A percentile compares a stretch with the other conserved stretches of the same genome.
Conservation (phyloP, 2,888 invertebrate genomes). For the Sarcophaga carnaria region DNA sequence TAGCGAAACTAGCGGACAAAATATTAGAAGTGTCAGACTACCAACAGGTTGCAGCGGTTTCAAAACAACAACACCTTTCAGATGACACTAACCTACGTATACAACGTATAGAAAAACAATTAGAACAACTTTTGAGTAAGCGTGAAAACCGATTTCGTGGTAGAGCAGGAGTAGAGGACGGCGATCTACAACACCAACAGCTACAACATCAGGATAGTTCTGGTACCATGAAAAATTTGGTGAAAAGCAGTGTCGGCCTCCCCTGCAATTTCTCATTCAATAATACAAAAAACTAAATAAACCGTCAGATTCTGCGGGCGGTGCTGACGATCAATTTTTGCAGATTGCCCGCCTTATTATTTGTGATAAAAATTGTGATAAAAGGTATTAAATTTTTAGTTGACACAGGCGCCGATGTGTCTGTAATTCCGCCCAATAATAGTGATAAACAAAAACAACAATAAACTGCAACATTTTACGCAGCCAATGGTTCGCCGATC, state of each 20-base stretch:
- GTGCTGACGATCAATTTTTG: conserved; percentile 3
- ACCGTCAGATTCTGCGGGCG: conserved; percentile 21
- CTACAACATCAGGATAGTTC: background rate
- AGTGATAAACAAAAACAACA: no score
- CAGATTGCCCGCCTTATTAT: conserved; percentile 51
- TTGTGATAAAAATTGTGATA: conserved; percentile 58
- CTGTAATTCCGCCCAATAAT: no score
- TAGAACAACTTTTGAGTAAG: conserved; percentile 25
- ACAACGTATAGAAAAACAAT: background rate
- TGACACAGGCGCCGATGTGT: no score
- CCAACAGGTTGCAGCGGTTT: background rate
- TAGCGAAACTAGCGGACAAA: background rate
- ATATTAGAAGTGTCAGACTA: conserved; percentile 54
- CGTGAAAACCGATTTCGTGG: conserved; percentile 33
- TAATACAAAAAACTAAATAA: conserved; percentile 39
- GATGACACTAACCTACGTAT: no score
- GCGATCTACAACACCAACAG: background rate
- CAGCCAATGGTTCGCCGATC: no score
- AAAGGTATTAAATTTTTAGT: no score
- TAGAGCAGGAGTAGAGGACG: background rate
- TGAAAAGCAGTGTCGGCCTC: conserved; percentile 18
- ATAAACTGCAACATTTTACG: no score
- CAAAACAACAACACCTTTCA: no score
- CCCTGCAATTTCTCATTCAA: background rate
- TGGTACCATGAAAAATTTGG: conserved; percentile 3